phyloP scores from a whole-genome alignment of 1,140 invertebrate species.

The Bombus balteatus region DNA sequence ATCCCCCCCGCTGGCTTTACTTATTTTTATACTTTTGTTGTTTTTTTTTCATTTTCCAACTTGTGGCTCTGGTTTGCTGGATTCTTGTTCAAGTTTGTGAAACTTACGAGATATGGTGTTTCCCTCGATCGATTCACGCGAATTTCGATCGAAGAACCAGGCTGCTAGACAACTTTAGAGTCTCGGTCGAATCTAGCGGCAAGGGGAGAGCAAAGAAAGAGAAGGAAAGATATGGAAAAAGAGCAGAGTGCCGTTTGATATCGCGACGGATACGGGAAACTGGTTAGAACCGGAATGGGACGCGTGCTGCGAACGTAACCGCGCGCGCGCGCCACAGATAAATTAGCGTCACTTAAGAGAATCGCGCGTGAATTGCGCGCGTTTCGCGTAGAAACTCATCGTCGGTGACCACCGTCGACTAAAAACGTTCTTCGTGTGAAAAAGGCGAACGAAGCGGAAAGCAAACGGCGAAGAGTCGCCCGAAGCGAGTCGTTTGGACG shows the following conservation, averaged over 20 bases:
- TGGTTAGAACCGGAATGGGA: constrained; percentile 48
- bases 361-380: background rate
- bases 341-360: constrained; percentile 43
- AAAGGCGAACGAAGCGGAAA: background rate
- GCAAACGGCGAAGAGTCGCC: background rate
- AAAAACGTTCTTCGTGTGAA: background rate
- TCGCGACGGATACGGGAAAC: constrained; percentile 47
- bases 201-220: background rate
- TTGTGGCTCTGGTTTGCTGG: no score
- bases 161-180: background rate
- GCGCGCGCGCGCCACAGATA: constrained; percentile 18
- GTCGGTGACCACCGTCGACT: background rate
- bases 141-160: background rate
- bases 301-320: constrained; percentile 9
- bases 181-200: background rate
- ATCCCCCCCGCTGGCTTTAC: background rate
- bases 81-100: background rate
- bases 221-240: background rate
- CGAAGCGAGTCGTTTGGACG: fast-evolving
- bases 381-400: background rate
- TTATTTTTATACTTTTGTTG: background rate
- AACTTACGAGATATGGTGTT: background rate
- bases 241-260: constrained; percentile 30
- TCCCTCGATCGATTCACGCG: background rate
- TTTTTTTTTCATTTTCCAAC: background rate